Conservation (phyloP, 2,888 invertebrate genomes). For the Serrognathus titanus region DNA sequence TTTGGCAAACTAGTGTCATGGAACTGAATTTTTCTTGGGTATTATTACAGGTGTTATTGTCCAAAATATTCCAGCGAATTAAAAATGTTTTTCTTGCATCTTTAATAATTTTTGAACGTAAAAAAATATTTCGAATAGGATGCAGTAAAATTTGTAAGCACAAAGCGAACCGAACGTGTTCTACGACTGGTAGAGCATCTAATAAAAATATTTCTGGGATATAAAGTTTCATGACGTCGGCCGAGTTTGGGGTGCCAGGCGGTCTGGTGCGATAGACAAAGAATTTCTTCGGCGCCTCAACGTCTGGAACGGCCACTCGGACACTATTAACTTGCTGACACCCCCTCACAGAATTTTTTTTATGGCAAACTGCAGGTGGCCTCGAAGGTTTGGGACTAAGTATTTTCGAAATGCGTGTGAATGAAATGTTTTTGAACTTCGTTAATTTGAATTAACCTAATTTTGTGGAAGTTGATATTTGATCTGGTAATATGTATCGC, state of each 20-base stretch:
- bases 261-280: slow-evolving; percentile 25
- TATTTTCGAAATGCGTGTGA: too few relatives aligned
- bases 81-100: background rate
- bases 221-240: background rate
- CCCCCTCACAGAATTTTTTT: slow-evolving; percentile 23
- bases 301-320: slow-evolving; percentile 27
- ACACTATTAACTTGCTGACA: slow-evolving; percentile 18
- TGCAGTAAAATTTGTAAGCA: background rate
- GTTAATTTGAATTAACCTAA: too few relatives aligned
- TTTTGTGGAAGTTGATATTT: too few relatives aligned
- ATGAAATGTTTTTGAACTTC: too few relatives aligned
- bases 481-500: too few relatives aligned
- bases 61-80: background rate
- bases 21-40: too few relatives aligned
- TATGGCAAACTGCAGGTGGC: slow-evolving; percentile 28
- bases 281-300: slow-evolving; percentile 29
- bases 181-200: background rate
- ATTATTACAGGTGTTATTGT: too few relatives aligned
- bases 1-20: too few relatives aligned
- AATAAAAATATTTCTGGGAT: background rate
- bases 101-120: background rate
- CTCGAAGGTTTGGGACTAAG: slow-evolving; percentile 16
- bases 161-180: background rate
- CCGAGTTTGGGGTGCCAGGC: slow-evolving; percentile 25
- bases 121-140: too few relatives aligned